Conservation (phyloP, 1,140 invertebrate species). For the Stratiolaelaps scimitus region DNA sequence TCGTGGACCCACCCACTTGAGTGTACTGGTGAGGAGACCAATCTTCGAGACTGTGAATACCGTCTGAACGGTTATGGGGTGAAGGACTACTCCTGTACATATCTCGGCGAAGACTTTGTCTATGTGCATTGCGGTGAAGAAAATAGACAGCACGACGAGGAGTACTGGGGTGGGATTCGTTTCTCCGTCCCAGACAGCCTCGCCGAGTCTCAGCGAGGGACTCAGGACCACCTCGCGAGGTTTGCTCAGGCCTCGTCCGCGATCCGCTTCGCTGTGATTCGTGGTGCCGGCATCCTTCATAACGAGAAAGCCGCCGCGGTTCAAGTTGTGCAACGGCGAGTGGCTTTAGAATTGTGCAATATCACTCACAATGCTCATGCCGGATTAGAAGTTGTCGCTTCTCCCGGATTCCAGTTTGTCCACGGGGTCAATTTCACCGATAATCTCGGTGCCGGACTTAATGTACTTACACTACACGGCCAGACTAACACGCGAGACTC, state of each 20-base stretch:
- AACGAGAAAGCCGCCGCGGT: conserved; percentile 85
- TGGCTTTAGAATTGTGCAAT: conserved; percentile 51
- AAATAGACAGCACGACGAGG: conserved; percentile 52
- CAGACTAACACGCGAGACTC: conserved; percentile 62
- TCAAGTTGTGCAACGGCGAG: conserved; percentile 53
- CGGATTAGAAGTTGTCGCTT: conserved; percentile 80
- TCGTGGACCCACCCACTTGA: conserved; percentile 86
- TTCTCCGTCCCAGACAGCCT: conserved; percentile 82
- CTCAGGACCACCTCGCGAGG: conserved; percentile 59
- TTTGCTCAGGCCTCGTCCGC: conserved; percentile 31
- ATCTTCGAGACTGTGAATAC: conserved; percentile 72
- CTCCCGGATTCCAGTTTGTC: conserved; percentile 55
- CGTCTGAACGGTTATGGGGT: conserved; percentile 69
- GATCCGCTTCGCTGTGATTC: conserved; percentile 60
- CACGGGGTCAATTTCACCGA: conserved; percentile 53
- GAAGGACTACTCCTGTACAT: conserved; percentile 65
- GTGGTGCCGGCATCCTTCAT: conserved; percentile 89
- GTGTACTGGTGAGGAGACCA: conserved; percentile 64
- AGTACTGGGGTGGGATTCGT: conserved; percentile 92
- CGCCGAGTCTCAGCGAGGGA: conserved; percentile 57
- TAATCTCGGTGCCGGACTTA: conserved; percentile 77
- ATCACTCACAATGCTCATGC: conserved; percentile 73
- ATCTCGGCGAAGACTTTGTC: conserved; percentile 70
- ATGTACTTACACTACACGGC: conserved; percentile 71
- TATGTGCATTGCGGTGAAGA: conserved; percentile 80